Conservation (phyloP, 30 jellyfish, hydroid and myxozoan genomes). For the Hydractinia echinata region DNA sequence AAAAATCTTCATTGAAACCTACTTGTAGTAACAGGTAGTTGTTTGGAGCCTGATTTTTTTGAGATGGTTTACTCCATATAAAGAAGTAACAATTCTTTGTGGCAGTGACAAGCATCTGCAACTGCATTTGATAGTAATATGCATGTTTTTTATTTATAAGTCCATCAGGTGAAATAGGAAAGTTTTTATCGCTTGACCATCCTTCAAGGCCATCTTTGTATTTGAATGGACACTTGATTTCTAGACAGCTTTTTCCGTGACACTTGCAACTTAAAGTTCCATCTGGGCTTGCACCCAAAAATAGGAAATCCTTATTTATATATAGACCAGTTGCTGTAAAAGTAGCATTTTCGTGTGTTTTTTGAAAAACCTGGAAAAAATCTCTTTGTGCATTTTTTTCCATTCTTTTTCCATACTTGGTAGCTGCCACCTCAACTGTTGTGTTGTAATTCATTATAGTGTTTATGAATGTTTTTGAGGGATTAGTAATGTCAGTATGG, state of each 20-base stretch:
- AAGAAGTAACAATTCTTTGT: constrained; percentile 11
- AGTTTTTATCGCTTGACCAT: too few species aligned
- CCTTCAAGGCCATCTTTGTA: too few species aligned
- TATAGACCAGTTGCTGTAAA: constrained; percentile 1
- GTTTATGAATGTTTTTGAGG: too few species aligned
- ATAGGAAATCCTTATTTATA: background rate
- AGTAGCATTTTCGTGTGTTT: background rate
- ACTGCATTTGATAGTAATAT: constrained; percentile 44
- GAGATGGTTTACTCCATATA: background rate
- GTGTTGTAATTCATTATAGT: too few species aligned
- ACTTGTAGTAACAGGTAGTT: constrained; percentile 18
- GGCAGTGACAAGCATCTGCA: constrained; percentile 38
- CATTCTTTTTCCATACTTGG: background rate
- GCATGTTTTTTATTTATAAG: constrained; percentile 16
- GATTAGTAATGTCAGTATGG: too few species aligned
- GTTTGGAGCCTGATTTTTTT: background rate
- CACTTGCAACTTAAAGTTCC: background rate
- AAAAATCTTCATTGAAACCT: constrained; percentile 11
- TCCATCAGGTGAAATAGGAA: constrained; percentile 13
- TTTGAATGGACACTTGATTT: too few species aligned
- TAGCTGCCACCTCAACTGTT: too few species aligned
- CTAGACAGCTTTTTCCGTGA: background rate
- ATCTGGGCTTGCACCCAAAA: constrained; percentile 13
- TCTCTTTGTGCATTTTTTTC: background rate
- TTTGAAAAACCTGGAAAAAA: background rate